phyloP scores from a whole-genome alignment of 1,140 invertebrate genomes.

The Liolophura sinensis region DNA sequence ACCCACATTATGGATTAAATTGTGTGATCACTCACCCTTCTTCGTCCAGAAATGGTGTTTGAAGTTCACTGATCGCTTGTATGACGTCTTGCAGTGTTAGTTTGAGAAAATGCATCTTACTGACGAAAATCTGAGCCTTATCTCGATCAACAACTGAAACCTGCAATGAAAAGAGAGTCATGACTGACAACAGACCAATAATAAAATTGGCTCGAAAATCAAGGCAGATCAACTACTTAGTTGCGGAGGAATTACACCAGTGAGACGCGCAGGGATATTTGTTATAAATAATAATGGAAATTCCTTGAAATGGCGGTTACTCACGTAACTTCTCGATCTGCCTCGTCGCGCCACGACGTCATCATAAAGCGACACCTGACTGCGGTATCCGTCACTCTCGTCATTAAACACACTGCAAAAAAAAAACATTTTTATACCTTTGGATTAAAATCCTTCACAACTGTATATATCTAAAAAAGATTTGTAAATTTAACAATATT shows the following conservation, averaged over 20 bases:
- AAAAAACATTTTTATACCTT: neutral
- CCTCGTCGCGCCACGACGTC: slow-evolving; percentile 17
- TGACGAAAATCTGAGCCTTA: slow-evolving; percentile 35
- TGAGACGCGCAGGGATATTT: no score
- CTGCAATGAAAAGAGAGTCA: slow-evolving; percentile 1
- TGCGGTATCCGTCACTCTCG: slow-evolving; percentile 2
- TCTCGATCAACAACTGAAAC: slow-evolving; percentile 37
- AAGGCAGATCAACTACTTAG: no score
- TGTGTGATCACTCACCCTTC: slow-evolving; percentile 26
- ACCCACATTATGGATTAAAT: no score
- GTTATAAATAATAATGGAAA: no score
- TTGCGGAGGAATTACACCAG: no score
- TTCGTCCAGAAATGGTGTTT: slow-evolving; percentile 33
- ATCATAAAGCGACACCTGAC: slow-evolving; percentile 11
- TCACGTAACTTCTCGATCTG: slow-evolving; percentile 19
- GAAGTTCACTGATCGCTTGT: slow-evolving; percentile 30
- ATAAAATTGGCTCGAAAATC: no score
- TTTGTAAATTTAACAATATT: no score
- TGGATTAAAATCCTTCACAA: no score
- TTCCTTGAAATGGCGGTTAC: slow-evolving; percentile 1
- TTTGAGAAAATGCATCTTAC: slow-evolving; percentile 36
- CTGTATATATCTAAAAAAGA: no score
- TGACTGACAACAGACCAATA: neutral
- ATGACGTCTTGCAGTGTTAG: slow-evolving; percentile 35
- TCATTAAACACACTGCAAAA: slow-evolving; percentile 11